Evolutionary conservation across 2,888 invertebrate species (phyloP).

Genomic region (Acronicta aceris): DNA sequence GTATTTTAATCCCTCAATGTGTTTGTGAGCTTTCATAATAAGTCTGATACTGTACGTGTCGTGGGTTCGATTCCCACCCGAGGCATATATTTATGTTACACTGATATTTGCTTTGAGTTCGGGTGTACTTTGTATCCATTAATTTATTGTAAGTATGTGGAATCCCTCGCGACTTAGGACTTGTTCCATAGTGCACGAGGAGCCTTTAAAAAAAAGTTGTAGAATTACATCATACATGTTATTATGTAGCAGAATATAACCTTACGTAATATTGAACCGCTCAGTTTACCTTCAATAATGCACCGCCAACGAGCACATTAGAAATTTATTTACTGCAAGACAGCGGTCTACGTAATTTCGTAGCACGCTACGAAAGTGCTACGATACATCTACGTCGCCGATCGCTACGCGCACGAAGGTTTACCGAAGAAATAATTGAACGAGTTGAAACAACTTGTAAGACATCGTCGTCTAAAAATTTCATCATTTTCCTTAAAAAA

Average conservation of each 20-base stretch:
- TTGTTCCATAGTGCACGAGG: too few relatives aligned
- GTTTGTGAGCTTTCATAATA: background rate
- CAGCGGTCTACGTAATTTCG: slow-evolving; percentile 48
- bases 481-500: slow-evolving; percentile 34
- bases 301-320: slow-evolving; percentile 45
- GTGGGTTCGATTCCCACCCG: too few relatives aligned
- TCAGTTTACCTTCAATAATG: slow-evolving; percentile 47
- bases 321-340: slow-evolving; percentile 46
- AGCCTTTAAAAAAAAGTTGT: too few relatives aligned
- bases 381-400: slow-evolving; percentile 36
- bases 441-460: slow-evolving; percentile 38
- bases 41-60: too few relatives aligned
- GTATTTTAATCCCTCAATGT: background rate
- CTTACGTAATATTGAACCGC: slow-evolving; percentile 21
- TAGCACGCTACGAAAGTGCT: slow-evolving; percentile 53
- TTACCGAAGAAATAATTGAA: slow-evolving; percentile 42
- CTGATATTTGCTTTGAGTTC: too few relatives aligned
- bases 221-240: too few relatives aligned
- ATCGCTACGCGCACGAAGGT: slow-evolving; percentile 31
- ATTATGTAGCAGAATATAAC: background rate
- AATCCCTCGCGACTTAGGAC: too few relatives aligned
- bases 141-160: too few relatives aligned
- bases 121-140: too few relatives aligned
- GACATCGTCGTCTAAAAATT: slow-evolving; percentile 29
- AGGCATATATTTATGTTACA: too few relatives aligned